These are phyloP conservation scores for Crambe crambe DNA, from an alignment of 37 sponge, comb jelly and placozoan genomes.

Conservation along the genomic window DNA sequence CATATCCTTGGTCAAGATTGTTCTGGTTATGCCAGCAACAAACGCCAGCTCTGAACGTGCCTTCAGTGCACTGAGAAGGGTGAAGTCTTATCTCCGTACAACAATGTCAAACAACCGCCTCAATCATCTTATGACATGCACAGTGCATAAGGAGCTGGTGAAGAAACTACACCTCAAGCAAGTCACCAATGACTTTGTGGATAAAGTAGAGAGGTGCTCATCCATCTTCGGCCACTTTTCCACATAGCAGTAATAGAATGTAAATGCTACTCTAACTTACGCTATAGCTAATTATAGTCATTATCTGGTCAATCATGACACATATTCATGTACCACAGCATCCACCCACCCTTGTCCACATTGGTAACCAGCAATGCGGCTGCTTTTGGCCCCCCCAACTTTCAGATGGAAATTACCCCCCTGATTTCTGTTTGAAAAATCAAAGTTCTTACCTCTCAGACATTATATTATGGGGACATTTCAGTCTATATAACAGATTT, in stretches of 20 bases:
- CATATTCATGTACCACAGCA: not conserved
- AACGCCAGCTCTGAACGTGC: slow-evolving; percentile 48
- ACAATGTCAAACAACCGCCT: slow-evolving; percentile 53
- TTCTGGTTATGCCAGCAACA: slow-evolving; percentile 59
- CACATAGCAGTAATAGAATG: not conserved
- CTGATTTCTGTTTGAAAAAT: no score
- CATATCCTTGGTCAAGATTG: slow-evolving; percentile 10
- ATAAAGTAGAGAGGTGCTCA: not conserved
- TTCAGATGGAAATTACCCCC: not conserved
- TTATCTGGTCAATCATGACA: not conserved
- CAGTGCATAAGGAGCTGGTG: slow-evolving; percentile 28
- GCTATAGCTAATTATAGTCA: not conserved
- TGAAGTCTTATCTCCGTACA: slow-evolving; percentile 52
- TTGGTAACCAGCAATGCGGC: not conserved
- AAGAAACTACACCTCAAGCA: not conserved
- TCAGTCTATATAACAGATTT: no score
- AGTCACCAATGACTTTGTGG: not conserved
- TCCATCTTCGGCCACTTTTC: not conserved
- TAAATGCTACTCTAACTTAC: no score
- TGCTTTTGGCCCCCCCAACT: slow-evolving; percentile 1
- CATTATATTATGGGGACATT: no score
- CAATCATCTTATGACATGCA: slow-evolving; percentile 47
- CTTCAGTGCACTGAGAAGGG: slow-evolving; percentile 52
- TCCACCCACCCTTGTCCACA: not conserved
- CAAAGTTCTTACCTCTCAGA: no score